phyloP scores from a whole-genome alignment of 2,113 vertebrate genomes.

The Ibidorhyncha struthersii region DNA sequence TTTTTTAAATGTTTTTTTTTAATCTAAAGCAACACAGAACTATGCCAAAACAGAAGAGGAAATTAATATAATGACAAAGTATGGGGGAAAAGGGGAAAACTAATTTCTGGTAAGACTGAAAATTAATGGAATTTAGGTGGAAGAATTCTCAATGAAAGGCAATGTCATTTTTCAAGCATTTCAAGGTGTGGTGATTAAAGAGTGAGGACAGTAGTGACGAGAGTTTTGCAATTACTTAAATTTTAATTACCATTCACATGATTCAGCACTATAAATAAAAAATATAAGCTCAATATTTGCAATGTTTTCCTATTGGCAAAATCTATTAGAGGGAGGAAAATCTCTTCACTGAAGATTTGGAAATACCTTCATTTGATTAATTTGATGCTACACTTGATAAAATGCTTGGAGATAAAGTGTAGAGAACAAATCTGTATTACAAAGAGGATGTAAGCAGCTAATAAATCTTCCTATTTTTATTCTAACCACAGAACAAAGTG shows the following conservation, averaged over 20 bases:
- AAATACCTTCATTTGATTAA: not conserved
- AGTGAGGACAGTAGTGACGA: not conserved
- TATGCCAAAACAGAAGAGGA: not conserved
- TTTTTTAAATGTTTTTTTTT: not conserved
- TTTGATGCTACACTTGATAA: not conserved
- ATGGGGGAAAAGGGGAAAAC: not conserved
- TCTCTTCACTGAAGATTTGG: not conserved
- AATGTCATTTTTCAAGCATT: not conserved
- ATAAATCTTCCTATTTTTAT: not conserved
- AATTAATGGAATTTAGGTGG: not conserved
- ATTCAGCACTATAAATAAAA: not conserved
- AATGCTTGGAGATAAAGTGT: not conserved
- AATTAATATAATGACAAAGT: not conserved
- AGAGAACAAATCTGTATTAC: not conserved
- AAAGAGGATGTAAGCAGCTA: not conserved
- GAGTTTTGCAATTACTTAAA: not conserved
- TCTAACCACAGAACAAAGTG: not conserved
- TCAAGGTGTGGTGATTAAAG: not conserved
- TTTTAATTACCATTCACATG: not conserved
- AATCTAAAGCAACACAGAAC: not conserved
- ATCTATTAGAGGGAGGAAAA: not conserved
- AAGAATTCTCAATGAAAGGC: not conserved
- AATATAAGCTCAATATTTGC: not conserved
- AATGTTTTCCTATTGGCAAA: not conserved
- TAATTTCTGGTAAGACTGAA: not conserved